Evolutionary conservation across 2,113 vertebrate species (phyloP).

Genomic region (Platysteira castanea): DNA sequence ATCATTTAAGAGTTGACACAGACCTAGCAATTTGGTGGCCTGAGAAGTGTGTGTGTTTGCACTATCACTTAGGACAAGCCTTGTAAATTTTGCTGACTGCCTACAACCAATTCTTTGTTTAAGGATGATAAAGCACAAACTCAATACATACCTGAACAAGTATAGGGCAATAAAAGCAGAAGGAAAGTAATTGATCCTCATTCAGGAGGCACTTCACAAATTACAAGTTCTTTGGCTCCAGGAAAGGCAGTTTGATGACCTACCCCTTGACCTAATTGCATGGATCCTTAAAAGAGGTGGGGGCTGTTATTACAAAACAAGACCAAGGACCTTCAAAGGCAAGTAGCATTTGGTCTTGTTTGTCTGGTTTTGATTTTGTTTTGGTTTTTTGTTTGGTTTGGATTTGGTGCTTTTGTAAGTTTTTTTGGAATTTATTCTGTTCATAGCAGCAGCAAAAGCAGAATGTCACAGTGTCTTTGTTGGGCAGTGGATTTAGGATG

Average conservation of each 20-base stretch:
- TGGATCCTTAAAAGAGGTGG: not conserved
- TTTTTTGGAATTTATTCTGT: rapidly evolving
- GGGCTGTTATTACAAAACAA: not conserved
- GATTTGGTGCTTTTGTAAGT: not conserved
- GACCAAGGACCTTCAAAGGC: not conserved
- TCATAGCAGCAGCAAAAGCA: not conserved
- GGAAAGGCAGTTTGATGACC: not conserved
- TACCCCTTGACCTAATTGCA: not conserved
- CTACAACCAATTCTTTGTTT: constrained; percentile 1
- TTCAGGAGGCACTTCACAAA: not conserved
- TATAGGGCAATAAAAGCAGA: not conserved
- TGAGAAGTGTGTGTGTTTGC: not conserved
- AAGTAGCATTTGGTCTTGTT: not conserved
- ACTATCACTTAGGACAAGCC: not conserved
- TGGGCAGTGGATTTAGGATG: not conserved
- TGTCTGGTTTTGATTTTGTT: not conserved
- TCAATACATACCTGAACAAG: not conserved
- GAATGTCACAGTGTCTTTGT: not conserved
- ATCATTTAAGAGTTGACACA: constrained; percentile 24
- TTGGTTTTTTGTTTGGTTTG: not conserved
- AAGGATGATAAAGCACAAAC: not conserved
- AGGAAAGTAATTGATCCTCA: not conserved
- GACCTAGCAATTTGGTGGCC: not conserved
- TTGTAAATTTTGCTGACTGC: constrained; percentile 29
- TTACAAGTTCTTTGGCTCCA: not conserved